A percentile compares a stretch with the other conserved stretches of the same genome.
phyloP scores from a whole-genome alignment of 2,888 invertebrate genomes.

The Apodemia mormo region DNA sequence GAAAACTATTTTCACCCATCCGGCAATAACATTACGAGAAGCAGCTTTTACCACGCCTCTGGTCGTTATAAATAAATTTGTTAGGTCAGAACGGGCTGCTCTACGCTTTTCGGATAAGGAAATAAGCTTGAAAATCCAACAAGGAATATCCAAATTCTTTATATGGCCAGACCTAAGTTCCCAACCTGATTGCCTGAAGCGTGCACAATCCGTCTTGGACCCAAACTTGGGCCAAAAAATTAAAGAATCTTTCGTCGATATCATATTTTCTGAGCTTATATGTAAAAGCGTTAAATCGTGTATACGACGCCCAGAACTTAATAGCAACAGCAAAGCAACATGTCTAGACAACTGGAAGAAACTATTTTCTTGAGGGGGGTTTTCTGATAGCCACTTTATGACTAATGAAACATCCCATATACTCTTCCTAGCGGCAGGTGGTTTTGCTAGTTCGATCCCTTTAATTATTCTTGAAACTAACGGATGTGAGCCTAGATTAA shows the following conservation, averaged over 20 bases:
- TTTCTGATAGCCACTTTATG: conserved; percentile 24
- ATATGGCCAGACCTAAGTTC: not conserved
- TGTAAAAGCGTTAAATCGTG: conserved; percentile 29
- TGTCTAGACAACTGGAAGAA: conserved; percentile 30
- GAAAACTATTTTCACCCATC: not conserved
- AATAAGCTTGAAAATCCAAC: not conserved
- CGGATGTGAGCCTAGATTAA: not conserved
- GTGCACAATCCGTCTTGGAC: conserved; percentile 8
- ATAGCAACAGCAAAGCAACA: conserved; percentile 8
- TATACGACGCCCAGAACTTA: conserved; percentile 26
- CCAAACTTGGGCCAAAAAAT: conserved; percentile 4
- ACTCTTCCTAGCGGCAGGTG: not conserved
- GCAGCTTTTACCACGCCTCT: conserved; percentile 19
- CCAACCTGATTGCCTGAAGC: conserved; percentile 7
- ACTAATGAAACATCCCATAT: conserved; percentile 27
- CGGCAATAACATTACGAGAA: not conserved
- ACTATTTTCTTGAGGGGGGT: conserved; percentile 10
- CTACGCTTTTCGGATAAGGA: not conserved
- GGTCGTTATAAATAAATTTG: conserved; percentile 21
- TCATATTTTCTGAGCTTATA: not conserved
- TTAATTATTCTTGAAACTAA: conserved; percentile 7
- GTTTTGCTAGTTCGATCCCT: conserved; percentile 14
- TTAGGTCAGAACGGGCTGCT: conserved; percentile 19
- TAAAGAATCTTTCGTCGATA: not conserved
- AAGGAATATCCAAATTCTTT: not conserved